Base-by-base conservation (phyloP, 2,113 vertebrate genomes). In the Scortum barcoo region DNA sequence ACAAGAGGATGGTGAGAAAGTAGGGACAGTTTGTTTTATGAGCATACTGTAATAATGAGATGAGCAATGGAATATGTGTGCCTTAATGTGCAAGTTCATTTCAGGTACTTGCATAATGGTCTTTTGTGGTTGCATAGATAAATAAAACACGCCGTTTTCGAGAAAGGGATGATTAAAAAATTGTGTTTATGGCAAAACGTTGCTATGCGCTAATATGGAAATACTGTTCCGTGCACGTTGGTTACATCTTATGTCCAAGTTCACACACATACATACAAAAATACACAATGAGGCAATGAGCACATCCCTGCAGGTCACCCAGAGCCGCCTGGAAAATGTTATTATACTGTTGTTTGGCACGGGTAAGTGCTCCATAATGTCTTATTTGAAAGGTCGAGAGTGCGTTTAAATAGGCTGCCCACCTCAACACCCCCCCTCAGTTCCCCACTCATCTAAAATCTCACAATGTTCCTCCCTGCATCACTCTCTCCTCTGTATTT, bases 351-450 rank as follows among this genome's bases (percentile, higher is more conserved):
- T 86, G 70, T 82, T 84, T 60, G 30, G 36, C 13, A 20, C 1
- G n/a, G 60, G 3, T 89, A 85, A 91, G 68, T 89, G 87, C 84
- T 80, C 57, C 57, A 81, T 89, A 89, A 91, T 87, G 77, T 86
- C 63, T 88, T 72, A 71, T 91, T 71, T 85, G 67, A 89, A 89
- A 89, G 87, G 88, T 88, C 3, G 54, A 84, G 58, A 76, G 48
- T 85, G 74, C 61, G 58, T 87, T 82, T 84, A 86, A 84, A 81
- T 42, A 44, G n/a, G n/a, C n/a, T n/a, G n/a, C 57, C 73, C 54
- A 38, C 13, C 44, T 17, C 22, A 44, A 22, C n/a, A n/a, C 33
- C 30, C 76, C 36, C 56, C 12, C 5, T 33, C 44, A 9, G 28
- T 26, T 57, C 56, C 58, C 16, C 58, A 38, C 42, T 56, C 67